Evolutionary conservation across 2,888 invertebrate species (phyloP).

Genomic region (Ditylenchus weischeri): DNA sequence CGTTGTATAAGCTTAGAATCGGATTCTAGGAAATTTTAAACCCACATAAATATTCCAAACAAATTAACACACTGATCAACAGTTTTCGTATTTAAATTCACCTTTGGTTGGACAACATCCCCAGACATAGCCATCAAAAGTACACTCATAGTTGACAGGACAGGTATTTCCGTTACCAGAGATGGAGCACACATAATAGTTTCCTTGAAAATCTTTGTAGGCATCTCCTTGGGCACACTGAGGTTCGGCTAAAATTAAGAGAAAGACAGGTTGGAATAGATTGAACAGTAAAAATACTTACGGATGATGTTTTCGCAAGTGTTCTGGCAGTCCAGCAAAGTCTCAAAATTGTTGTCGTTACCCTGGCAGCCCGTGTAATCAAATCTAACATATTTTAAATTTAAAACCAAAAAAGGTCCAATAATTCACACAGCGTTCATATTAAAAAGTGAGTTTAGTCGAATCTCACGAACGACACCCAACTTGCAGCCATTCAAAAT

Average conservation of each 20-base stretch:
- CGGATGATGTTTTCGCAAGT: constrained; percentile 57
- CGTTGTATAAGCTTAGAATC: too few species aligned
- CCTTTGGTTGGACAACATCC: constrained; percentile 58
- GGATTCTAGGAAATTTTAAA: too few species aligned
- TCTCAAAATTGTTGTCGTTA: constrained; percentile 57
- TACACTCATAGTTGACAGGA: constrained; percentile 53
- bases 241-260: constrained; percentile 51
- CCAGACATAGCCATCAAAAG: constrained; percentile 56
- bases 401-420: too few species aligned
- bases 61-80: too few species aligned
- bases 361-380: constrained; percentile 57
- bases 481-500: too few species aligned
- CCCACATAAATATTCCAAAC: too few species aligned
- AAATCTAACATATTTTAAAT: constrained; percentile 28
- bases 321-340: constrained; percentile 56
- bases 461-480: too few species aligned
- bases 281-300: constrained; percentile 25
- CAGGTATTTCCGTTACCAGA: constrained; percentile 44
- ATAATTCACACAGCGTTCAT: too few species aligned
- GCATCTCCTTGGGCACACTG: constrained; percentile 58
- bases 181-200: constrained; percentile 55
- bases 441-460: too few species aligned
- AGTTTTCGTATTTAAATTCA: constrained; percentile 14
- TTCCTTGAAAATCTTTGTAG: constrained; percentile 58
- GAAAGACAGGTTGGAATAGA: constrained; percentile 2